phyloP scores from a whole-genome alignment of 1,140 invertebrate species.

The Eubasilissa regina region DNA sequence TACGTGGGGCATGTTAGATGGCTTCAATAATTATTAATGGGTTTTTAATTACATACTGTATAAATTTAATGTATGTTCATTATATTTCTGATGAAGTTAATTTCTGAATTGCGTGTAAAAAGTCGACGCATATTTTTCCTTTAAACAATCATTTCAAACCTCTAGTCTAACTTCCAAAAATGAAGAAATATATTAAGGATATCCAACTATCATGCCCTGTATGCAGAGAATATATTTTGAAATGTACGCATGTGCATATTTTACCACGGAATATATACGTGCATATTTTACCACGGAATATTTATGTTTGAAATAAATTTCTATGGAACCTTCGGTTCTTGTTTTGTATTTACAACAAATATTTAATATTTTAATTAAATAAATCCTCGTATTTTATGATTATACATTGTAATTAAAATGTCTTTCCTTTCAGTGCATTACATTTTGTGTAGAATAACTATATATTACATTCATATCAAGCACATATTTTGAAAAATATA shows the following conservation, averaged over 20 bases:
- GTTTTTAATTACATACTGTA: no score
- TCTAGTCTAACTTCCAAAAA: no score
- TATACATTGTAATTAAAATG: constrained; percentile 7
- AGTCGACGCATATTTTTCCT: no score
- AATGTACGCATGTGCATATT: neutral
- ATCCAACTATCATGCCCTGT: constrained; percentile 12
- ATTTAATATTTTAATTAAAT: neutral
- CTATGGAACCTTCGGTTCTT: neutral
- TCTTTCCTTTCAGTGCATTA: neutral
- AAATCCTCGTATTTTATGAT: neutral
- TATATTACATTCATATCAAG: constrained; percentile 32
- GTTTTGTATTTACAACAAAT: neutral
- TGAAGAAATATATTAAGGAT: neutral
- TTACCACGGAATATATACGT: neutral
- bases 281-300: neutral
- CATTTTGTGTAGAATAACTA: neutral
- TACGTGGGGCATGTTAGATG: neutral
- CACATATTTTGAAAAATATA: constrained; percentile 34
- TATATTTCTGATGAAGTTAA: no score
- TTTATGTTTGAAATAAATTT: neutral
- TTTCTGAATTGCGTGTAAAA: no score
- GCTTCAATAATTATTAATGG: neutral
- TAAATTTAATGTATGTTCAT: no score
- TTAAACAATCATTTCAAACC: no score
- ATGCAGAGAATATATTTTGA: neutral